Conservation (phyloP, 23 tunicate genomes). For the Styela plicata region DNA sequence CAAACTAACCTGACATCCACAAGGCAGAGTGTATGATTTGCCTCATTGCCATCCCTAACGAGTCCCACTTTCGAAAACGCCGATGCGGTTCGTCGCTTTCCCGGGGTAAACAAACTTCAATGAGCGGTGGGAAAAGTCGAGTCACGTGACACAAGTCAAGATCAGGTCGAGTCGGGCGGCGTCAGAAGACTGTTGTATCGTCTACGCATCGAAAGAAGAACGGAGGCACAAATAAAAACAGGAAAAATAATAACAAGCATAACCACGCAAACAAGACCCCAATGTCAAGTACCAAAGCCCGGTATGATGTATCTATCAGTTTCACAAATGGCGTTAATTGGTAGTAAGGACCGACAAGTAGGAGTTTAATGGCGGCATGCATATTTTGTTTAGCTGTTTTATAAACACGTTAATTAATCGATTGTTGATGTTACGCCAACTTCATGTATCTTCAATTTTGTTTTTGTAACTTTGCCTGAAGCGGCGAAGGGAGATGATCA, state of each 20-base stretch:
- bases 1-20: too few species aligned
- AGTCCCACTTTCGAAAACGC: conserved; percentile 7
- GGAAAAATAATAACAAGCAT: conserved; percentile 12
- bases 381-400: too few species aligned
- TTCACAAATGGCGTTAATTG: too few species aligned
- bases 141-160: conserved; percentile 14
- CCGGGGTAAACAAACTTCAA: background rate
- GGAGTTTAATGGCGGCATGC: too few species aligned
- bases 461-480: too few species aligned
- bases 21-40: too few species aligned
- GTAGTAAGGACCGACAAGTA: too few species aligned
- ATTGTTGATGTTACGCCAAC: too few species aligned
- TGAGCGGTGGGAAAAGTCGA: conserved; percentile 10
- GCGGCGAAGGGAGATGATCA: too few species aligned
- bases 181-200: conserved; percentile 12
- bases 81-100: conserved; percentile 2
- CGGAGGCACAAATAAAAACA: conserved; percentile 10
- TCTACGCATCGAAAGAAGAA: background rate
- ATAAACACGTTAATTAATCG: too few species aligned
- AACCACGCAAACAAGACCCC: background rate
- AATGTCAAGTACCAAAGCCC: background rate
- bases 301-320: too few species aligned
- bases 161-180: conserved; percentile 12
- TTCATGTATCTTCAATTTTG: too few species aligned
- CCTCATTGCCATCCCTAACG: conserved; percentile 3